Conservation (phyloP, 2,113 vertebrate species). For the Triplophysa tibetana region DNA sequence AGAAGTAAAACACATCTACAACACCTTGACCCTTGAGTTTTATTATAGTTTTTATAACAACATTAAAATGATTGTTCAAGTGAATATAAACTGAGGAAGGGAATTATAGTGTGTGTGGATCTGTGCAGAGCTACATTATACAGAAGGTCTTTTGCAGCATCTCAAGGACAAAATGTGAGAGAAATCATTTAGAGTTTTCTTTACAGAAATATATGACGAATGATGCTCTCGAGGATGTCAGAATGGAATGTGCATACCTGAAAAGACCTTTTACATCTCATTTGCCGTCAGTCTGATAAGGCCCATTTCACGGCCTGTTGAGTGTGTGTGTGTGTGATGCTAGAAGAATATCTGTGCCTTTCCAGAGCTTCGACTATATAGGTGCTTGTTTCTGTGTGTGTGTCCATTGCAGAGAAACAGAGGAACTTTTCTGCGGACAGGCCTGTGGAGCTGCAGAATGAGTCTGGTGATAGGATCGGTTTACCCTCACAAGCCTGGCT, state of each 20-base stretch:
- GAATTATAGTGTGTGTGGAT: not conserved
- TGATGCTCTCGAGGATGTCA: slow-evolving; percentile 27
- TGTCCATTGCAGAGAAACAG: slow-evolving; percentile 60
- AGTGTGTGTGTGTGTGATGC: slow-evolving; percentile 35
- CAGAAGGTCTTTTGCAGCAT: not conserved
- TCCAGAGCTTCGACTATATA: slow-evolving; percentile 4
- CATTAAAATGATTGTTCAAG: not conserved
- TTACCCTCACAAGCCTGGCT: slow-evolving; percentile 64
- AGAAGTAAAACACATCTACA: not conserved
- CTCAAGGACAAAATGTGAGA: slow-evolving; percentile 24
- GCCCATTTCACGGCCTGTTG: slow-evolving; percentile 31
- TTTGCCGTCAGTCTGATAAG: slow-evolving; percentile 21
- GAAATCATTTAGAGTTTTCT: slow-evolving; percentile 4
- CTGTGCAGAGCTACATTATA: not conserved
- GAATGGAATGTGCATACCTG: slow-evolving; percentile 29
- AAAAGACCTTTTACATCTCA: slow-evolving; percentile 35
- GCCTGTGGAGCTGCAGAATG: slow-evolving; percentile 58
- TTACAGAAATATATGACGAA: slow-evolving; percentile 15
- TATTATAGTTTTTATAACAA: not conserved
- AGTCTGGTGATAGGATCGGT: slow-evolving; percentile 61
- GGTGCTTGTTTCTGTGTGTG: slow-evolving; percentile 44
- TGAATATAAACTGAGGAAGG: not conserved
- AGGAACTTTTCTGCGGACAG: slow-evolving; percentile 64
- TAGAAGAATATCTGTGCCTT: slow-evolving; percentile 8
- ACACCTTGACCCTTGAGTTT: not conserved